Conservation (phyloP, 2,797 vertebrate species). For the Darevskia nairensis region DNA sequence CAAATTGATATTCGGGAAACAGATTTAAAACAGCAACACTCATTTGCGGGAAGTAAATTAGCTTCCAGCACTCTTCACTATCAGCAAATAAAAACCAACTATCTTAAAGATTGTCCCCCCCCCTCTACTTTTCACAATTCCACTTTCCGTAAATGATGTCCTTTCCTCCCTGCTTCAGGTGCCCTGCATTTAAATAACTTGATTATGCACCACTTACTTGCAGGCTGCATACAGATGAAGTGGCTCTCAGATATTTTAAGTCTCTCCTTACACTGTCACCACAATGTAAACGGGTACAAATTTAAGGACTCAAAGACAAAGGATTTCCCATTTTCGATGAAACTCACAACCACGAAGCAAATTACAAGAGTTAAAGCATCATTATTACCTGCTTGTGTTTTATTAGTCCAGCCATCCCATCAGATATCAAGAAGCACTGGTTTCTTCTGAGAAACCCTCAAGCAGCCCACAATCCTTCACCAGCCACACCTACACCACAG, state of each 20-base stretch:
- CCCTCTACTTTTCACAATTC: neutral
- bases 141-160: constrained; percentile 7
- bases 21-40: neutral
- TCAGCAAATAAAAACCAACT: neutral
- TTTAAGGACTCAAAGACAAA: neutral
- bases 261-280: neutral
- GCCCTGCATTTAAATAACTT: constrained; percentile 9
- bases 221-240: neutral
- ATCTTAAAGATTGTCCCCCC: neutral
- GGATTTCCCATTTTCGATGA: constrained; percentile 3
- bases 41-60: neutral
- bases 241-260: neutral
- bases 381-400: constrained; percentile 51
- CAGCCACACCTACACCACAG: neutral
- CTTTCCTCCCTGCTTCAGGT: neutral
- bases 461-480: neutral
- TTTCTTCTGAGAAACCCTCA: neutral
- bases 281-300: neutral
- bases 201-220: neutral
- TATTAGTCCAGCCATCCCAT: neutral
- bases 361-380: constrained; percentile 33
- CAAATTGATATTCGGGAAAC: constrained; percentile 5
- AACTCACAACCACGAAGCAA: neutral
- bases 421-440: too few relatives aligned
- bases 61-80: neutral